A percentile compares a stretch with the other conserved stretches of the same genome.
Conservation (phyloP, 2,888 invertebrate species). For the Pterostichus madidus region DNA sequence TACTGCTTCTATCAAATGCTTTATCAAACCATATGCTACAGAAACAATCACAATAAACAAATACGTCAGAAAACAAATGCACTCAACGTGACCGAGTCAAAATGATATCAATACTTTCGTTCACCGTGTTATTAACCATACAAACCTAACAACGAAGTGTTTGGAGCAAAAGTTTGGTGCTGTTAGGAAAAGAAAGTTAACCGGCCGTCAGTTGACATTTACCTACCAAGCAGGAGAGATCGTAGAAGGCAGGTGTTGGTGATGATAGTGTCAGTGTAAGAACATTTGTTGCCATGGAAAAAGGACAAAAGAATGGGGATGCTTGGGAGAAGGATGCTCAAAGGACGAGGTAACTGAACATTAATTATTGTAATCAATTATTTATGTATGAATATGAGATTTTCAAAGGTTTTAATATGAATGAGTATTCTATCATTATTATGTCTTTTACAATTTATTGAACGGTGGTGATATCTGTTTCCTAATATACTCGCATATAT, state of each 20-base stretch:
- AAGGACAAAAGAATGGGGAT: constrained; percentile 10
- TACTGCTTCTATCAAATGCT: background rate
- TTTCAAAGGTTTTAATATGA: too few species aligned
- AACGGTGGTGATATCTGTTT: too few species aligned
- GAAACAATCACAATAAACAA: background rate
- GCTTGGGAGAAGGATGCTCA: constrained; percentile 7
- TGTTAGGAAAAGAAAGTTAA: constrained; percentile 38
- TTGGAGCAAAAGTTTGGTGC: background rate
- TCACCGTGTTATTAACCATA: background rate
- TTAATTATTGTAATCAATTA: background rate
- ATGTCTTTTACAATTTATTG: too few species aligned
- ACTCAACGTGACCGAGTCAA: background rate
- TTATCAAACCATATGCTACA: constrained; percentile 20
- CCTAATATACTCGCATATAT: too few species aligned
- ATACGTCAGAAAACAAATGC: background rate
- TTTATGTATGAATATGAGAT: too few species aligned
- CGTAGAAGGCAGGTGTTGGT: constrained; percentile 19
- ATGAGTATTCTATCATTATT: too few species aligned
- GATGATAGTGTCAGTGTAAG: constrained; percentile 14
- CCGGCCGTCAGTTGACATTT: constrained; percentile 40
- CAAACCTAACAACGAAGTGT: background rate
- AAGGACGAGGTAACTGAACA: background rate
- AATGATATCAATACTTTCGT: constrained; percentile 46
- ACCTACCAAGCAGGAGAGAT: constrained; percentile 22
- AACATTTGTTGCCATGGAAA: constrained; percentile 21